These are phyloP conservation scores for Nezara viridula DNA, from an alignment of 2,888 invertebrate genomes.

Conservation along the genomic window DNA sequence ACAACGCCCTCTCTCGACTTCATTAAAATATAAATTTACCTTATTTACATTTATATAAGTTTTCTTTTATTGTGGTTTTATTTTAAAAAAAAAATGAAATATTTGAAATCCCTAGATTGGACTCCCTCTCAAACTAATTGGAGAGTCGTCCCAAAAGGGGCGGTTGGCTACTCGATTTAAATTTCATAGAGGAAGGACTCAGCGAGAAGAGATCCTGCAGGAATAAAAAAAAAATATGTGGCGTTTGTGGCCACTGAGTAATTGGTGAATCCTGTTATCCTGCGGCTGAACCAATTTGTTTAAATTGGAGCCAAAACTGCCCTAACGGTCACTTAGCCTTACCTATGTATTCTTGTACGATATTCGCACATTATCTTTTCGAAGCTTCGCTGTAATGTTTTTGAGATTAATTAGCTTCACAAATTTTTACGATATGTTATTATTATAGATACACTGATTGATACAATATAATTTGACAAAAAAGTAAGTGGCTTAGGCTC, in stretches of 20 bases:
- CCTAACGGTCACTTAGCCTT: background rate
- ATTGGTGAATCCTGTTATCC: background rate
- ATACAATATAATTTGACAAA: no score
- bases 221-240: background rate
- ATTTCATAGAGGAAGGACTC: background rate
- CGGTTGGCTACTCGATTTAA: background rate
- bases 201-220: background rate
- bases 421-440: no score
- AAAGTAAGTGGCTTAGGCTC: no score
- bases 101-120: background rate
- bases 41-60: no score
- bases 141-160: background rate
- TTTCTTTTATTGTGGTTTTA: no score
- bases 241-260: background rate
- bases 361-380: background rate
- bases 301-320: background rate
- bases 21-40: no score
- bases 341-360: background rate
- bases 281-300: background rate
- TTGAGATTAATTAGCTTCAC: no score
- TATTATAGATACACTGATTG: no score
- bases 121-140: background rate
- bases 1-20: no score
- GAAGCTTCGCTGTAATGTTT: no score
- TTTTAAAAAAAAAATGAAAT: no score